Evolutionary conservation across 2,113 vertebrate species (phyloP), one percentile per base, ranked within the genome.

Genomic region (Globicephala melas): DNA sequence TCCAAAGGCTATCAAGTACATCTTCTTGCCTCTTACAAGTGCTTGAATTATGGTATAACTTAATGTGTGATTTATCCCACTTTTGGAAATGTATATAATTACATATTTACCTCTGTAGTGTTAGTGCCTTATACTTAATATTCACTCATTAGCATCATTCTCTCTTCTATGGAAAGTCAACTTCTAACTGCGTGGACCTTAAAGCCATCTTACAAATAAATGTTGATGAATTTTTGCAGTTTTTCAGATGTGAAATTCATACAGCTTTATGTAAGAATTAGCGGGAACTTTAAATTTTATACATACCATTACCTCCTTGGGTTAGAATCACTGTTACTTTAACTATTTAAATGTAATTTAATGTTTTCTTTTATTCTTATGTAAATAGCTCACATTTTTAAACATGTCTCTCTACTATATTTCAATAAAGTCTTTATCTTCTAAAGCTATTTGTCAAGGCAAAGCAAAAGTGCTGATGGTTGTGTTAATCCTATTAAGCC

Each of bases 211-310:
- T 97, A 95, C 77, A 93, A 96, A 96, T 96, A 97, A 95, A 95
- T 94, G 95, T 90, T 47, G 84, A 97, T 98, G 95, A 96, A 94
- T 90, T 92, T 97, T 97, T 96, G 28, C 94, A 98, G 91, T 96
- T 97, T 97, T 96, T 92, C 96, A 97, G 93, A 94, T 97, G 97
- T 96, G 96, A 98, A 97, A 97, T 95, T 98, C 82, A 94, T 97
- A 96, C 47, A 94, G 76, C 65, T 97, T 97, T 96, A 97, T 95
- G 91, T 90, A 95, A 97, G 97, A 92, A 96, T 97, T 96, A 97
- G 80, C 36, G 17, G 41, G 33, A 97, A 95, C 86, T 96, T 94
- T 92, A 92, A 53, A 95, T 90, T 96, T 96, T 88, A 96, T 97
- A 74, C 6, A 86, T 85, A 68, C 88, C 95, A 89, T 96, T 96